These are phyloP conservation scores for Notarius lentiginosus DNA, from an alignment of 2,113 vertebrate species.

Conservation along the genomic window DNA sequence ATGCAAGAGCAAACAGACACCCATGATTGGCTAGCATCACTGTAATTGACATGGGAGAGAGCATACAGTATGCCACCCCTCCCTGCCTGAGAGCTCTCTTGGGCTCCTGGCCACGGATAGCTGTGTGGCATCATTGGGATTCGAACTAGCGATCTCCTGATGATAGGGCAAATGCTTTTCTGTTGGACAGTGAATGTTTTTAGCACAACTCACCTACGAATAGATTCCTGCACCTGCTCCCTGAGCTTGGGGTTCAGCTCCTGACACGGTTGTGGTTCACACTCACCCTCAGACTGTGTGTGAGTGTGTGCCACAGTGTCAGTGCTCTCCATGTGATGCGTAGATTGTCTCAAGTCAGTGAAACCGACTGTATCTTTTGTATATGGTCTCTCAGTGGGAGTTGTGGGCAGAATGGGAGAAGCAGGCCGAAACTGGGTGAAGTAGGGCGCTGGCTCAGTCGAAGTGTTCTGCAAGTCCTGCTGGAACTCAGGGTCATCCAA, in stretches of 20 bases:
- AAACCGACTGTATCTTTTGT: background rate
- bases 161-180: too few relatives aligned
- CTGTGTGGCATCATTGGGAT: too few relatives aligned
- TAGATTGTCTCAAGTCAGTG: background rate
- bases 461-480: conserved; percentile 58
- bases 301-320: background rate
- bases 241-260: conserved; percentile 39
- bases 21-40: too few relatives aligned
- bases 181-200: background rate
- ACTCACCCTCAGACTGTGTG: background rate
- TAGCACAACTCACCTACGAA: conserved; percentile 64
- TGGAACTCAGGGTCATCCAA: conserved; percentile 79
- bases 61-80: too few relatives aligned
- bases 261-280: conserved; percentile 24
- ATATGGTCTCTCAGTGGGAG: background rate
- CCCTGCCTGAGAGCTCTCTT: too few relatives aligned
- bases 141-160: too few relatives aligned
- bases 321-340: conserved; percentile 21
- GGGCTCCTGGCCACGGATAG: too few relatives aligned
- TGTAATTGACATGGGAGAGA: too few relatives aligned
- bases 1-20: too few relatives aligned
- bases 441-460: conserved; percentile 73
- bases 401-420: conserved; percentile 53
- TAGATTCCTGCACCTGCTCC: conserved; percentile 61
- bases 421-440: conserved; percentile 70